Evolutionary conservation across 2,797 vertebrate species (phyloP).

Genomic region (Nasua narica): DNA sequence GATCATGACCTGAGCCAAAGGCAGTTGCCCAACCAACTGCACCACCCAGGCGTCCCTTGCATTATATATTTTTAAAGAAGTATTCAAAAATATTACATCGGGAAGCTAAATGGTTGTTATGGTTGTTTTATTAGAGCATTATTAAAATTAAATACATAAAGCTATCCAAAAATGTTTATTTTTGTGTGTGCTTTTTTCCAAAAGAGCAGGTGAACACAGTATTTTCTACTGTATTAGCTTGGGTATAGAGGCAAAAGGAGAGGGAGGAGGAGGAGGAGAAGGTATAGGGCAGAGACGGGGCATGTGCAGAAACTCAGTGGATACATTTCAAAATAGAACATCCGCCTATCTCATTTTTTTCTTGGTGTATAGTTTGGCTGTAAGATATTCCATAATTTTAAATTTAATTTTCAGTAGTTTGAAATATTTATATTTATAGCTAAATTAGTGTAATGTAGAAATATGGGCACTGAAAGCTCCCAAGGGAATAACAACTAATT

Average conservation of each 20-base stretch:
- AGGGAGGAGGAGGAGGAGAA: not conserved
- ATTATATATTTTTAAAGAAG: not conserved
- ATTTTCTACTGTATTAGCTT: not conserved
- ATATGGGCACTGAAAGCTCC: not conserved
- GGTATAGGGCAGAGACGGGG: rapidly evolving
- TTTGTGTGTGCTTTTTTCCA: not conserved
- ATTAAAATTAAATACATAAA: not conserved
- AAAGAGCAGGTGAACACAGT: not conserved
- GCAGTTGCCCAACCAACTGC: too few species aligned
- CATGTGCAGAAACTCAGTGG: not conserved
- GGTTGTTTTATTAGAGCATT: not conserved
- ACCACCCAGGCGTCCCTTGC: too few species aligned
- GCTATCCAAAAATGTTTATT: not conserved
- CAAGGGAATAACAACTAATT: constrained; percentile 19
- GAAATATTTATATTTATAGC: constrained; percentile 43
- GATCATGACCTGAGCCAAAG: too few species aligned
- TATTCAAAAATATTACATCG: not conserved
- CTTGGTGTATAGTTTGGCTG: not conserved
- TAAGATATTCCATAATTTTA: constrained; percentile 40
- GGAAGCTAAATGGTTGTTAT: not conserved
- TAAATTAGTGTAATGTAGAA: constrained; percentile 50
- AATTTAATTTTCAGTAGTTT: constrained; percentile 28
- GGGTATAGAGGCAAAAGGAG: not conserved
- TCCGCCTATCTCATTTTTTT: not conserved
- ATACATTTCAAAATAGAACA: not conserved